A percentile compares a stretch with the other conserved stretches of the same genome.
Conservation (phyloP, 2,888 invertebrate genomes). For the Drosophila leonis region DNA sequence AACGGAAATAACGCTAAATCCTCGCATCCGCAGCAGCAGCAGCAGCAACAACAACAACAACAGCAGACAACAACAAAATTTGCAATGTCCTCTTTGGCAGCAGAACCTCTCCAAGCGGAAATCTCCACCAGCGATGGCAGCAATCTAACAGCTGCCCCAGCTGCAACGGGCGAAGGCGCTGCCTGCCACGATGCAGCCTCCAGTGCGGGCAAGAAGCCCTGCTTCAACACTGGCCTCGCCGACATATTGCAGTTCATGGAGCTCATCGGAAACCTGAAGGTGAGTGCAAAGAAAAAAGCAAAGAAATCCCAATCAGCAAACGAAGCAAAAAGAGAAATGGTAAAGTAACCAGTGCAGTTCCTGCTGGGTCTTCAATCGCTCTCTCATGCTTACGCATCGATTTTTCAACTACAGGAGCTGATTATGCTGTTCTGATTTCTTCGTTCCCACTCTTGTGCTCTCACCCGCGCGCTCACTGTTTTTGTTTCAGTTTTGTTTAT, state of each 20-base stretch:
- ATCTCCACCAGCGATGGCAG: conserved; percentile 41
- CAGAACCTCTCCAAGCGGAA: conserved; percentile 74
- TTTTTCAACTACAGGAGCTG: conserved; percentile 50
- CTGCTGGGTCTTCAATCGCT: not conserved
- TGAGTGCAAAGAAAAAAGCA: conserved; percentile 83
- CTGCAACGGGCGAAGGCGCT: conserved; percentile 39
- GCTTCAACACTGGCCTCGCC: conserved; percentile 82
- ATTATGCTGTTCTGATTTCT: conserved; percentile 32
- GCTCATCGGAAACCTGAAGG: conserved; percentile 90
- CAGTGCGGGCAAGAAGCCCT: conserved; percentile 75
- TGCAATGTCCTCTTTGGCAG: conserved; percentile 82
- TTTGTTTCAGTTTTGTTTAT: conserved; percentile 6
- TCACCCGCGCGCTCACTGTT: not conserved
- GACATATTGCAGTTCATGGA: conserved; percentile 88
- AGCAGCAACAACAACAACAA: conserved; percentile 64
- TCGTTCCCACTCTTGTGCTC: conserved; percentile 9
- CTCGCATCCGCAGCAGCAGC: conserved; percentile 48
- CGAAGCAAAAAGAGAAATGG: not conserved
- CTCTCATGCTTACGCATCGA: conserved; percentile 50
- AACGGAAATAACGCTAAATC: conserved; percentile 46
- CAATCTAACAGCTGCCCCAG: conserved; percentile 35
- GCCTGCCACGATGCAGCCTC: conserved; percentile 59
- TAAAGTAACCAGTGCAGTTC: conserved; percentile 32
- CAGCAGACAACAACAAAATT: conserved; percentile 78
- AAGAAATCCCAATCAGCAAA: not conserved